phyloP scores from a whole-genome alignment of 1,140 invertebrate genomes.

The Saccostrea glomerata region DNA sequence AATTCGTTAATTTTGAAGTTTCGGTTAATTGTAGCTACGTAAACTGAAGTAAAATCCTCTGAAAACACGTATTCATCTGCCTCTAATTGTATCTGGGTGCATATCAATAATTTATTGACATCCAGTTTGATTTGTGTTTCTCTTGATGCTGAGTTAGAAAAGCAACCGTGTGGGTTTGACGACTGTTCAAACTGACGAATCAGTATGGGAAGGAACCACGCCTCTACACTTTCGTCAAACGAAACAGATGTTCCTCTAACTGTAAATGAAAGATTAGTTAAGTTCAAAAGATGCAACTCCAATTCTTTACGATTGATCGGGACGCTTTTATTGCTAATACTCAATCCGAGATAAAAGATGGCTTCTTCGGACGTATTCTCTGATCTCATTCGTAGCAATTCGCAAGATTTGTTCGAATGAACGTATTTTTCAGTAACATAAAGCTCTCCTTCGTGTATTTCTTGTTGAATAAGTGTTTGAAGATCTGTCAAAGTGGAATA shows the following conservation, averaged over 20 bases:
- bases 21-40: too few species aligned
- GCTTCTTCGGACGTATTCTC: not conserved
- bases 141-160: not conserved
- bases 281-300: not conserved
- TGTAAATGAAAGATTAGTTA: not conserved
- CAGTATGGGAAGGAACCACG: not conserved
- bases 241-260: not conserved
- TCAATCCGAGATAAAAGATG: not conserved
- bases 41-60: not conserved
- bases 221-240: not conserved
- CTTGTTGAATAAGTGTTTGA: not conserved
- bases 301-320: not conserved
- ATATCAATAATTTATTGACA: not conserved
- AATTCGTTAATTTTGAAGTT: not conserved
- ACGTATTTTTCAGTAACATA: not conserved
- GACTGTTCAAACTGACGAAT: not conserved
- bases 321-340: not conserved
- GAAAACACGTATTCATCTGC: not conserved
- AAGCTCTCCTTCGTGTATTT: not conserved
- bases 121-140: not conserved
- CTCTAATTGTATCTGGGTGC: slow-evolving; percentile 15
- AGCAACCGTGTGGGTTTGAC: not conserved
- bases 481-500: not conserved
- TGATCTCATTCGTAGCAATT: not conserved
- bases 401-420: not conserved